Percentiles rank a stretch among this genome's conserved stretches.
phyloP scores from a whole-genome alignment of 2,888 invertebrate species.

The Xanthia icteritia region DNA sequence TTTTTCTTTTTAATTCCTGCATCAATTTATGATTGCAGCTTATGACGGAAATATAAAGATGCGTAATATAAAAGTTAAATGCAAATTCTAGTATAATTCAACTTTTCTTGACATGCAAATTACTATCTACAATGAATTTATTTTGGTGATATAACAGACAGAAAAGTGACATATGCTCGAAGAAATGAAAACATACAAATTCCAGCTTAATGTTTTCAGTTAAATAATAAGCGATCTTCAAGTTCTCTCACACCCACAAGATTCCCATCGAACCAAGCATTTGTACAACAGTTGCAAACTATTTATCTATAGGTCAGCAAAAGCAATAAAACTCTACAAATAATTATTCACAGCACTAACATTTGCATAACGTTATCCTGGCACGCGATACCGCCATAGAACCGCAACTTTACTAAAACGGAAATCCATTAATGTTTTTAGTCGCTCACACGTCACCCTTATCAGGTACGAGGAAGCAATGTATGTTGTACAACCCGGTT shows the following conservation, averaged over 20 bases:
- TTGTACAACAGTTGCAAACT: constrained; percentile 63
- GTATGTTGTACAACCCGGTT: constrained; percentile 74
- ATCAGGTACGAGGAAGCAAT: constrained; percentile 76
- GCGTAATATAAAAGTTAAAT: neutral
- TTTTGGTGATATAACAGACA: neutral
- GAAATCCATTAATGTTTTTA: constrained; percentile 83
- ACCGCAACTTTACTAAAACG: constrained; percentile 70
- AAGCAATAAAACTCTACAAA: constrained; percentile 81
- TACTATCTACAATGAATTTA: neutral
- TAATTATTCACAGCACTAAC: constrained; percentile 77
- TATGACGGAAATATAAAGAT: neutral
- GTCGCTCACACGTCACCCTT: constrained; percentile 74
- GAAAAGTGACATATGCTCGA: neutral
- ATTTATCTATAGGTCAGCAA: constrained; percentile 70
- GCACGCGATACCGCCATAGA: constrained; percentile 74
- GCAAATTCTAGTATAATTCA: neutral
- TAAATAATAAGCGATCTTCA: constrained; percentile 15
- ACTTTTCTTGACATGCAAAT: neutral
- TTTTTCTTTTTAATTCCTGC: too few relatives aligned
- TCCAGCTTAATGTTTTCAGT: neutral
- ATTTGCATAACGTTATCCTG: constrained; percentile 79
- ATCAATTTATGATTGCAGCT: neutral
- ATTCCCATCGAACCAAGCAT: constrained; percentile 60
- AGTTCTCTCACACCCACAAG: constrained; percentile 35
- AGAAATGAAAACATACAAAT: neutral